Evolutionary conservation across 2,888 invertebrate genomes (phyloP).

Genomic region (Boloria selene): DNA sequence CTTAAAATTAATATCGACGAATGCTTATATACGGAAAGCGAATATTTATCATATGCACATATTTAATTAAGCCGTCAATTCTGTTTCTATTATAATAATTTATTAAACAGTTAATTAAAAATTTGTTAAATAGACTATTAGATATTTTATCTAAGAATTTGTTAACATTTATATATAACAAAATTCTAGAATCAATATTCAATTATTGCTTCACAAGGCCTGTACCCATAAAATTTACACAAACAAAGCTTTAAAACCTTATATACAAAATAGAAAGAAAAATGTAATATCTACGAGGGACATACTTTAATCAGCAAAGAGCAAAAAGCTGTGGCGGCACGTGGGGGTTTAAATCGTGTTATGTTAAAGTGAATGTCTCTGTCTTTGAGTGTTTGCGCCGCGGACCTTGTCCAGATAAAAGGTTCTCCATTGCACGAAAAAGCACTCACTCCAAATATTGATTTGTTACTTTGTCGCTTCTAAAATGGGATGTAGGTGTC

Average conservation of each 20-base stretch:
- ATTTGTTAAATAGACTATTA: too few relatives aligned
- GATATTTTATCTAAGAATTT: too few relatives aligned
- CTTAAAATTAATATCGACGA: constrained; percentile 16
- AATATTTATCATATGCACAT: background rate
- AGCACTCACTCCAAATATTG: constrained; percentile 82
- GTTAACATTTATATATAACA: too few relatives aligned
- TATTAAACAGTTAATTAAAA: too few relatives aligned
- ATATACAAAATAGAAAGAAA: constrained; percentile 10
- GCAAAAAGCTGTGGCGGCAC: constrained; percentile 42
- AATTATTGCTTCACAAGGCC: too few relatives aligned
- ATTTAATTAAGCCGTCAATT: background rate
- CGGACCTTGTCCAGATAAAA: constrained; percentile 82
- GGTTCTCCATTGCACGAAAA: constrained; percentile 82
- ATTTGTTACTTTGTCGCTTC: constrained; percentile 78
- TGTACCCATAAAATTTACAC: background rate
- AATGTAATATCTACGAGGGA: constrained; percentile 29
- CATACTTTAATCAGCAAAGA: constrained; percentile 38
- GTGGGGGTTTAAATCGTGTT: constrained; percentile 57
- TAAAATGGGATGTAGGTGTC: constrained; percentile 67
- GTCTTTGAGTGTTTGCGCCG: constrained; percentile 76
- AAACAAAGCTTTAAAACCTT: background rate
- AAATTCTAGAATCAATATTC: too few relatives aligned
- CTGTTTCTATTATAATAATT: background rate
- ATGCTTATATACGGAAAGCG: constrained; percentile 3
- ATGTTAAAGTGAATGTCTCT: constrained; percentile 76